Base-by-base conservation (phyloP, 2,888 invertebrate species). In the Ryuthela nishihirai region DNA sequence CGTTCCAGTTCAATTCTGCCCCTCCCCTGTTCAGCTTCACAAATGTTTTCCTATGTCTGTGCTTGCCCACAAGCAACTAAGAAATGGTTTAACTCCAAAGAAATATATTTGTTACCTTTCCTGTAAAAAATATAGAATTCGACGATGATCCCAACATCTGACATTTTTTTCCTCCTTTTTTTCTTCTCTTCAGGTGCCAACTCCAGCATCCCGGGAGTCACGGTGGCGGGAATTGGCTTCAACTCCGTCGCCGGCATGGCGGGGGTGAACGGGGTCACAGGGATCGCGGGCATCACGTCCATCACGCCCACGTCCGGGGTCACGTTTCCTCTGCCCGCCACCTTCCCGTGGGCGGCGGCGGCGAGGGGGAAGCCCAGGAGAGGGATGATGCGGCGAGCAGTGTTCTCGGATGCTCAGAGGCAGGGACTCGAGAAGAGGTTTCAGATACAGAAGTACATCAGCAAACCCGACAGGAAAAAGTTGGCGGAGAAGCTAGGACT, bases 401-500 rank as follows among this genome's bases (percentile, higher is more conserved):
- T 98, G 35, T 98, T 98, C 81, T 90, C 90, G 2, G 97, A 98
- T 73, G 84, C 90, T 0, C 98, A 98, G 73, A 80, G 98, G 39
- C 93, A 94, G 69, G 97, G 97, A 0, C 79, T 98, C 66, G 98
- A 98, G 77, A 88, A 93, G 72, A 80, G 93, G 72, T 98, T 98
- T 78, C 92, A 93, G 75, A 85, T 92, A 46, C 97, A 97, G 77
- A 97, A 97, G 76, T 98, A 98, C 78, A 98, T 98, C 75, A 94
- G 93, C 72, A 98, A 98, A 74, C 97, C 97, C 0, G 98, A 98
- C 75, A 81, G 98, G 74, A 97, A 95, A 81, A 94, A 95, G 71
- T 78, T 98, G 63, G 97, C 98, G 0, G 94, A 94, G 74, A 91
- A 94, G 74, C 80, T 98, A 44, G 95, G 94, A 9, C 81, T 98